Percentiles rank a stretch among this genome's conserved stretches.
These are phyloP conservation scores for Alectura lathami DNA, from an alignment of 2,113 vertebrate species.

Conservation along the genomic window DNA sequence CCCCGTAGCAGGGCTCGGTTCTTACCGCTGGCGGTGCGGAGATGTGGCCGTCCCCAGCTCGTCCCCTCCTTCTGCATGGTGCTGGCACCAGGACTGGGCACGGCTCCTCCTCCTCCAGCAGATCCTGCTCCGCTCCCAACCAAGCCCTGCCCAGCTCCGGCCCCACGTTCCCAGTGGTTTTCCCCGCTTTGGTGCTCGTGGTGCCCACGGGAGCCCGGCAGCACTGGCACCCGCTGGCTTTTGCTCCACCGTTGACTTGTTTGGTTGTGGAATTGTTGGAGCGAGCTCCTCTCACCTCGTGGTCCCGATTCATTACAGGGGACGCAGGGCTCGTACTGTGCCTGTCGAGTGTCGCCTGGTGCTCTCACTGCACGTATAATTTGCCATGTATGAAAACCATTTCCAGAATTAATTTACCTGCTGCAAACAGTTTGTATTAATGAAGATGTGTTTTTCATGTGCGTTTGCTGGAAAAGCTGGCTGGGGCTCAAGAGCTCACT, in stretches of 20 bases:
- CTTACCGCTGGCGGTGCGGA: too few relatives aligned
- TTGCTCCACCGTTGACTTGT: background rate
- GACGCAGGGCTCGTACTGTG: background rate
- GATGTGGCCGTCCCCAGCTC: too few relatives aligned
- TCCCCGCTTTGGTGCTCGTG: background rate
- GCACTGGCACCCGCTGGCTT: background rate
- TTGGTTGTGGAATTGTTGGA: background rate
- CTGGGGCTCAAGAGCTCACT: slow-evolving; percentile 65
- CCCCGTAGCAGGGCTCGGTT: rapidly evolving
- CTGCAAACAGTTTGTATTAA: slow-evolving; percentile 79
- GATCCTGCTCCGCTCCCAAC: background rate
- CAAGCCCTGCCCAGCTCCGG: background rate
- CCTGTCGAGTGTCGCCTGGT: background rate
- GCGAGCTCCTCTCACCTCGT: slow-evolving; percentile 13
- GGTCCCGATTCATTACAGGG: background rate
- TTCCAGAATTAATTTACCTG: slow-evolving; percentile 78
- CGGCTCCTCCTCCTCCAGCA: background rate
- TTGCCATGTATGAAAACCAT: slow-evolving; percentile 71
- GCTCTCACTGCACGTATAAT: slow-evolving; percentile 37
- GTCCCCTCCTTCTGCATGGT: background rate
- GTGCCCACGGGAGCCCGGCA: background rate
- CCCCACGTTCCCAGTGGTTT: background rate
- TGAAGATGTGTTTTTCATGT: slow-evolving; percentile 69
- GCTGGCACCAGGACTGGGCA: background rate
- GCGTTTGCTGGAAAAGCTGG: slow-evolving; percentile 56